phyloP scores from a whole-genome alignment of 1,140 invertebrate genomes.

The Bombus waltoni region DNA sequence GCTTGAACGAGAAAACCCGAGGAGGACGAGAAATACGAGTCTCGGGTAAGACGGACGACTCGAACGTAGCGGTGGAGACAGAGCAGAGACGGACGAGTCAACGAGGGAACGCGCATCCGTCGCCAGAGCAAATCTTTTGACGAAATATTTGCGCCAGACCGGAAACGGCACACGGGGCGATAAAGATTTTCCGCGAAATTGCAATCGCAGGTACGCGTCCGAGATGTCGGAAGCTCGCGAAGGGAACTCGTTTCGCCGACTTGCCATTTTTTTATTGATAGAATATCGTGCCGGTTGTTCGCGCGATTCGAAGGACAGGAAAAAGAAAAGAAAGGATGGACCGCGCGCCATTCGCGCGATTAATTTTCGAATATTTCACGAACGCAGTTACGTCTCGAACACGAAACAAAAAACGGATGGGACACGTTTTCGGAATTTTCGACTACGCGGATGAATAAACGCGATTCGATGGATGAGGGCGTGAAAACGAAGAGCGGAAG shows the following conservation, averaged over 20 bases:
- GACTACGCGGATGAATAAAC: neutral
- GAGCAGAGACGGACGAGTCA: neutral
- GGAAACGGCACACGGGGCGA: neutral
- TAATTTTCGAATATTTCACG: neutral
- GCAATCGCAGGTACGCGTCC: neutral
- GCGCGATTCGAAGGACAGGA: too few species aligned
- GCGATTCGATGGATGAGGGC: neutral
- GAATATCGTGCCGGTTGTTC: neutral
- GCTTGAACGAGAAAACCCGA: neutral
- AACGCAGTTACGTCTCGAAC: neutral
- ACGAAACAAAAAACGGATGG: neutral
- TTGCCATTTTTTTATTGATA: neutral
- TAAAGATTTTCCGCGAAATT: neutral
- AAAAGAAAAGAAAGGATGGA: too few species aligned
- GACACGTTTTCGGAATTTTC: neutral
- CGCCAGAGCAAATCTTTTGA: conserved; percentile 1
- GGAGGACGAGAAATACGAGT: neutral
- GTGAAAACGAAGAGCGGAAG: too few species aligned
- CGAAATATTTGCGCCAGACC: neutral
- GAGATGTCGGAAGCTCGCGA: rapidly evolving
- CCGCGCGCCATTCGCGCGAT: neutral
- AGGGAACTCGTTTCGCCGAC: neutral
- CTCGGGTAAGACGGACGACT: neutral
- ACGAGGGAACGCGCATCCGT: neutral
- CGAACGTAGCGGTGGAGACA: neutral